Evolutionary conservation across 2,797 vertebrate genomes (phyloP).

Genomic region (Ctenochaetus hawaiiensis): DNA sequence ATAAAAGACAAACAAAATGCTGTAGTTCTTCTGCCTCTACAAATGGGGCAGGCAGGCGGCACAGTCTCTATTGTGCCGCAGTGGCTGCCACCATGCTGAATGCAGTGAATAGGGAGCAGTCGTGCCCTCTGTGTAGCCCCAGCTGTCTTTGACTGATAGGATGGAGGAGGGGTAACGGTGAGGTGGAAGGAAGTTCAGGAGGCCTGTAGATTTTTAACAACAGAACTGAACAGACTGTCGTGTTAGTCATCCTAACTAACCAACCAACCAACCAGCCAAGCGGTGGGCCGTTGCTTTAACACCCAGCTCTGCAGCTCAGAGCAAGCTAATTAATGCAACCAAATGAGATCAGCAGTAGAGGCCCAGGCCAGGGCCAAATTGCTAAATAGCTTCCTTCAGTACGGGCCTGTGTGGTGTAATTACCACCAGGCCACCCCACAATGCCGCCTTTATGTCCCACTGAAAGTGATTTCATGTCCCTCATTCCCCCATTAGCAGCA

Average conservation of each 20-base stretch:
- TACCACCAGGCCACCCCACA: constrained; percentile 83
- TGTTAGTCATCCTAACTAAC: constrained; percentile 72
- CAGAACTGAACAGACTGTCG: constrained; percentile 75
- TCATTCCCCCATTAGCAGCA: constrained; percentile 67
- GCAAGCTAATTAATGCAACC: constrained; percentile 94
- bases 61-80: constrained; percentile 55
- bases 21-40: constrained; percentile 32
- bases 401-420: constrained; percentile 78
- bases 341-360: constrained; percentile 97
- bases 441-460: constrained; percentile 90
- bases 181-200: constrained; percentile 75
- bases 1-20: constrained; percentile 53
- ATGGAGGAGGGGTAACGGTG: constrained; percentile 38
- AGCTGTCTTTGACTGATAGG: constrained; percentile 82
- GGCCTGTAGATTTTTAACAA: constrained; percentile 68
- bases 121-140: constrained; percentile 78
- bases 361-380: constrained; percentile 88
- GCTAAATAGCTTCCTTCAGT: constrained; percentile 92
- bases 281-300: constrained; percentile 69
- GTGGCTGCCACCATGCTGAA: constrained; percentile 67
- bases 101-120: constrained; percentile 76
- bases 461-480: constrained; percentile 96
- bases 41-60: constrained; percentile 41
- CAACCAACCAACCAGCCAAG: constrained; percentile 67
- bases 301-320: constrained; percentile 81